Evolutionary conservation across 2,113 vertebrate species (phyloP).

Genomic region (Turnix velox): DNA sequence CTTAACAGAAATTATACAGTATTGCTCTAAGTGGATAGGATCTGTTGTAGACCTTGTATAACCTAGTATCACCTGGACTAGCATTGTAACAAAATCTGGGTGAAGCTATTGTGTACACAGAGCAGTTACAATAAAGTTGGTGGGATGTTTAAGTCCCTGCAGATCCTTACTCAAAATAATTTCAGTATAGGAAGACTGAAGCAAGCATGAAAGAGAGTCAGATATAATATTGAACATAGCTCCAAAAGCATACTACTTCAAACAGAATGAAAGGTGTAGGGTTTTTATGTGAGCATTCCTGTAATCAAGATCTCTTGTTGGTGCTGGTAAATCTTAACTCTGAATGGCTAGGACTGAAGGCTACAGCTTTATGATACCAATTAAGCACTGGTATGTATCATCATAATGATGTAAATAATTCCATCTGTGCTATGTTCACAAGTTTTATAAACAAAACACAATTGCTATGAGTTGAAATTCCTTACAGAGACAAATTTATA

Average conservation of each 20-base stretch:
- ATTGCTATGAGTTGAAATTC: not conserved
- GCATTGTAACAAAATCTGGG: not conserved
- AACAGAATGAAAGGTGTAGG: not conserved
- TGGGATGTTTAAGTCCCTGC: not conserved
- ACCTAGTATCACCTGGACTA: not conserved
- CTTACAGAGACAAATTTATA: not conserved
- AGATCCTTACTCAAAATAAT: not conserved
- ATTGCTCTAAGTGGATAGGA: not conserved
- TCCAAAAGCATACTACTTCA: not conserved
- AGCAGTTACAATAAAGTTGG: not conserved
- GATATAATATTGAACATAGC: not conserved
- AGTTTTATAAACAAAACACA: not conserved
- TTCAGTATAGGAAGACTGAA: not conserved
- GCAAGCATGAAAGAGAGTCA: not conserved
- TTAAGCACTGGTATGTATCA: not conserved
- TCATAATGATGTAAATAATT: not conserved
- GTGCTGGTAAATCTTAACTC: not conserved
- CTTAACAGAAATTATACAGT: not conserved
- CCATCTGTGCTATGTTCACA: not conserved
- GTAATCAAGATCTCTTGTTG: not conserved
- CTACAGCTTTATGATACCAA: not conserved
- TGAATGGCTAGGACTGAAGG: not conserved
- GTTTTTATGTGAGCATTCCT: not conserved
- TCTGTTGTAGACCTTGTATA: not conserved
- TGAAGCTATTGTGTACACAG: not conserved